Base-by-base conservation (phyloP, 2,797 vertebrate species). In the Somateria mollissima region DNA sequence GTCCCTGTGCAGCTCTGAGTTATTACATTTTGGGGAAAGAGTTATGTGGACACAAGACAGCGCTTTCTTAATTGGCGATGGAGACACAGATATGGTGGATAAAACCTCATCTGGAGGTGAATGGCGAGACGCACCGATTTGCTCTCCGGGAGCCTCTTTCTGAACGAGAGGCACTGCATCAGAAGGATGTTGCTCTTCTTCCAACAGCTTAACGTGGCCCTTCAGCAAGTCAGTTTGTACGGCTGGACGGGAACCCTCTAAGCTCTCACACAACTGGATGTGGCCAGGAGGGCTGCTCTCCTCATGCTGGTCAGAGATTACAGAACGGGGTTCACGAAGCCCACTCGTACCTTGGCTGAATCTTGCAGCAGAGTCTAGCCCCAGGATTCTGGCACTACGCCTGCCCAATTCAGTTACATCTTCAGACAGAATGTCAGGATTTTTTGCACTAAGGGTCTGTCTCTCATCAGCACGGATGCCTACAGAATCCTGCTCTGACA, bases 41-140 rank as follows among this genome's bases (percentile, higher is more conserved):
- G 97, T 98, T 82, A 99, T 96, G 64, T 93, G 98, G 89, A 98
- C 92, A 43, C 97, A 98, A 18, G 98, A 98, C 60, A 98, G 97
- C 32, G 96, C 97, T 11, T 96, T 98, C 83, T 82, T 97, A 79
- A 76, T 30, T 8, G 97, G 96, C 17, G 96, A 82, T 2, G 80
- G 89, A 56, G 88, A 27, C 8, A 60, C 53, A 19, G 95, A 71
- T 0, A 8, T 19, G 34, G 54, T 13, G 16, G 88, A 6, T 7
- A 45, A 80, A 83, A 49, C 25, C 9, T 73, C 89, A 67, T 22
- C 58, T 13, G 65, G 37, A 77, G 74, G 11, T 11, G 30, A 37
- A 4, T 32, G 76, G 17, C 21, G 45, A 43, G 71, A 22, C 10
- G 2, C 34, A 64, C 11, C 20, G 7, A 3, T 27, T 0, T 80